Evolutionary conservation across 2,113 vertebrate genomes (phyloP).

Genomic region (Passer domesticus): DNA sequence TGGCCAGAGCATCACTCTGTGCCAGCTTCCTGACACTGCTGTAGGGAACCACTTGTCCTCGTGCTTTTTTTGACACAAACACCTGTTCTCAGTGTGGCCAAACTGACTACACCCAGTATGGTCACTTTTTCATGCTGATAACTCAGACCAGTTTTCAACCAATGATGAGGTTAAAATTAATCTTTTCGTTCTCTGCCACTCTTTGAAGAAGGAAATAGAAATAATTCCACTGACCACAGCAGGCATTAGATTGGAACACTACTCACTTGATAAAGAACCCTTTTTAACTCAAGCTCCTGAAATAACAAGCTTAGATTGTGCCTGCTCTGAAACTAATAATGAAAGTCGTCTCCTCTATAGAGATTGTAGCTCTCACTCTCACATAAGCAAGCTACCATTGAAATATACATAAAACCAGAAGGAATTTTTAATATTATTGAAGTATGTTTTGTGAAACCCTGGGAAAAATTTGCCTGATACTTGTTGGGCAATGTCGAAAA

Average conservation of each 20-base stretch:
- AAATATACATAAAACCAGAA: neutral
- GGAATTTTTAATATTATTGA: neutral
- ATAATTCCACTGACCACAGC: neutral
- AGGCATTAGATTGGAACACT: neutral
- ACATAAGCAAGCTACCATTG: neutral
- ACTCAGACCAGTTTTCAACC: neutral
- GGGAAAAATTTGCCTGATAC: neutral
- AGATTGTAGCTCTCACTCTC: neutral
- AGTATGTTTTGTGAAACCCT: neutral
- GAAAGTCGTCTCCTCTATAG: neutral
- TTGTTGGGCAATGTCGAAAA: neutral
- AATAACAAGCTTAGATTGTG: neutral
- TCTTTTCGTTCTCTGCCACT: neutral
- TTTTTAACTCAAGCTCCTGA: neutral
- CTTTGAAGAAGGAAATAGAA: neutral
- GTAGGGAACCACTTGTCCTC: neutral
- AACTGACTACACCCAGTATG: neutral
- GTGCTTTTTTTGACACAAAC: slow-evolving; percentile 33
- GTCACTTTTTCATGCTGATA: neutral
- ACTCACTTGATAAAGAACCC: neutral
- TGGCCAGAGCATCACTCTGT: neutral
- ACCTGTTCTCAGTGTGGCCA: slow-evolving; percentile 17
- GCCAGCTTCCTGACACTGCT: neutral
- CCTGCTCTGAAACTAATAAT: neutral
- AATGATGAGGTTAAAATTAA: neutral